phyloP scores from a whole-genome alignment of 2,888 invertebrate species.

The Hemaris fuciformis region DNA sequence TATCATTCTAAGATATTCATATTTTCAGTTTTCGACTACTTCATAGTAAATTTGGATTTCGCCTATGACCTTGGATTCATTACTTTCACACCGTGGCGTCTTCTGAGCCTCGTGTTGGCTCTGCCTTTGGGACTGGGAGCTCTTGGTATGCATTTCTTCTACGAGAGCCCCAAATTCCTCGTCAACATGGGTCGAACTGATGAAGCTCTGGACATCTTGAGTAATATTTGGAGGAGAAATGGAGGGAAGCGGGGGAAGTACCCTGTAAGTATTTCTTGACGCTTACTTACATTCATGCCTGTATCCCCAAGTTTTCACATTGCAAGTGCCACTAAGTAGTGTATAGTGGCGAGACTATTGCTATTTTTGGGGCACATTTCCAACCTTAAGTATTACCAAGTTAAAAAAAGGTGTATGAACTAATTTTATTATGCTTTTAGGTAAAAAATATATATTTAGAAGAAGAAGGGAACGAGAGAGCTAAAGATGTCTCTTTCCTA shows the following conservation, averaged over 20 bases:
- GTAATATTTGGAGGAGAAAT: slow-evolving; percentile 80
- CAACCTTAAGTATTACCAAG: too few relatives aligned
- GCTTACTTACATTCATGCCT: too few relatives aligned
- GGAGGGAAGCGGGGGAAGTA: slow-evolving; percentile 43
- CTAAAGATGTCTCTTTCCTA: slow-evolving; percentile 45
- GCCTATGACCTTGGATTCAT: slow-evolving; percentile 37
- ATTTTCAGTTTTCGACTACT: slow-evolving; percentile 40
- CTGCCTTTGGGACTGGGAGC: slow-evolving; percentile 82
- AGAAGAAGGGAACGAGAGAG: slow-evolving; percentile 32
- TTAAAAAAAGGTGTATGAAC: too few relatives aligned
- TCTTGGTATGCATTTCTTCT: slow-evolving; percentile 75
- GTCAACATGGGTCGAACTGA: slow-evolving; percentile 81
- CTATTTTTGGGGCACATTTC: too few relatives aligned
- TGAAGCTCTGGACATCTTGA: slow-evolving; percentile 82
- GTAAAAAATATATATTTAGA: slow-evolving; percentile 40
- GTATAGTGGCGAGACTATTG: too few relatives aligned
- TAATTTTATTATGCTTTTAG: too few relatives aligned
- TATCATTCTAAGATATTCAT: too few relatives aligned
- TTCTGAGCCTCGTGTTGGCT: slow-evolving; percentile 54
- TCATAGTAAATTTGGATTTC: slow-evolving; percentile 41
- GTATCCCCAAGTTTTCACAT: too few relatives aligned
- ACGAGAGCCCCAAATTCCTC: slow-evolving; percentile 89
- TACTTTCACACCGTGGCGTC: slow-evolving; percentile 51
- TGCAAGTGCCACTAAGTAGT: too few relatives aligned
- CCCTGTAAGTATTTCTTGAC: slow-evolving; percentile 9